These are phyloP conservation scores for Phytoseiulus persimilis DNA, from an alignment of 2,888 invertebrate species.

Conservation along the genomic window DNA sequence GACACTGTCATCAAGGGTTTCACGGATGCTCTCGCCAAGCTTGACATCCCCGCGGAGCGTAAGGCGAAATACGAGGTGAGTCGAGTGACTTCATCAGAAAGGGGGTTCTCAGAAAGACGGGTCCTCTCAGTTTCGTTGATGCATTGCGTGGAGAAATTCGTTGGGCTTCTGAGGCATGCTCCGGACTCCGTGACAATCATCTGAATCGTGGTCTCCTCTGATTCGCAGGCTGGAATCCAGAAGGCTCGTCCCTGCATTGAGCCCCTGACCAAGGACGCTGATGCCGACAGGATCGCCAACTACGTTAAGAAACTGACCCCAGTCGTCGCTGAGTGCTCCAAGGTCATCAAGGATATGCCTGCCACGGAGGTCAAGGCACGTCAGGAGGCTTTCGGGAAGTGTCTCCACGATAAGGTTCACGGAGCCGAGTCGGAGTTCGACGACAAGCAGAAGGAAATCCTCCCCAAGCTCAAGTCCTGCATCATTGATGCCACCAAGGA, in stretches of 20 bases:
- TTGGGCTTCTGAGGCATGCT: background rate
- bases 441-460: slow-evolving; percentile 35
- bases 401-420: slow-evolving; percentile 25
- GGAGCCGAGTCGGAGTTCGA: slow-evolving; percentile 30
- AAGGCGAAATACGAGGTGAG: background rate
- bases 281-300: slow-evolving; percentile 13
- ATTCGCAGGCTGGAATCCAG: background rate
- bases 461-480: slow-evolving; percentile 26
- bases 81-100: too few species aligned
- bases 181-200: background rate
- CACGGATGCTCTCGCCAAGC: slow-evolving; percentile 18
- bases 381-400: slow-evolving; percentile 32
- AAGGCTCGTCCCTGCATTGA: slow-evolving; percentile 23
- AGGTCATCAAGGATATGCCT: background rate
- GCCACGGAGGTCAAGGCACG: background rate
- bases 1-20: slow-evolving; percentile 22
- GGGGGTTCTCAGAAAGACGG: too few species aligned
- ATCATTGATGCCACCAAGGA: background rate
- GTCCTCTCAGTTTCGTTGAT: too few species aligned
- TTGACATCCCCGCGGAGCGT: slow-evolving; percentile 18
- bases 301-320: slow-evolving; percentile 36
- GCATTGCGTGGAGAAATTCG: background rate
- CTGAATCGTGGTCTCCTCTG: background rate
- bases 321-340: slow-evolving; percentile 26
- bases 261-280: slow-evolving; percentile 8